These are phyloP conservation scores for Rhynchonema sp. DNA, from an alignment of 2,888 invertebrate genomes.

Conservation along the genomic window DNA sequence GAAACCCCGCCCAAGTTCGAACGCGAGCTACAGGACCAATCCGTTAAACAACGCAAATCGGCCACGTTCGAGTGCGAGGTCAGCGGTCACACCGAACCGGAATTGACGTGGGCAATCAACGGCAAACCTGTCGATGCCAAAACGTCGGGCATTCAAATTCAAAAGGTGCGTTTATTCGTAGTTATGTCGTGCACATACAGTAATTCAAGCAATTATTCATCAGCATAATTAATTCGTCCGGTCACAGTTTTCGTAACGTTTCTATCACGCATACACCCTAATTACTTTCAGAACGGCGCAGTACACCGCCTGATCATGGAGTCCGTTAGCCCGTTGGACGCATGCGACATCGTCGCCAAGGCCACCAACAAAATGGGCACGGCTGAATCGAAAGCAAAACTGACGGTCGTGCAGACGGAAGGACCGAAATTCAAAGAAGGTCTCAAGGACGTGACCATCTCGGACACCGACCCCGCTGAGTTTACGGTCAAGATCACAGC, in stretches of 20 bases:
- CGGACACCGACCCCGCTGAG: not conserved
- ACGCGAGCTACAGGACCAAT: constrained; percentile 11
- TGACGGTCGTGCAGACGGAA: constrained; percentile 16
- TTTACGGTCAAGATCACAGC: constrained; percentile 11
- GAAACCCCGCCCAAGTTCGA: constrained; percentile 23
- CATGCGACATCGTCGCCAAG: constrained; percentile 11
- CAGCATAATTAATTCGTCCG: not conserved
- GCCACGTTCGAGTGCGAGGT: constrained; percentile 38
- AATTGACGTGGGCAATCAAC: constrained; percentile 14
- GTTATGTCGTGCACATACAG: too few relatives aligned
- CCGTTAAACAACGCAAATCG: constrained; percentile 30
- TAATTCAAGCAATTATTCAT: not conserved
- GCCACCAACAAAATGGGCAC: constrained; percentile 31
- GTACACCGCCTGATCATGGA: not conserved
- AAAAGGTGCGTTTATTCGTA: too few relatives aligned
- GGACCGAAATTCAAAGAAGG: not conserved
- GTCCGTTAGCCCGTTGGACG: not conserved
- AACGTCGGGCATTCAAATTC: not conserved
- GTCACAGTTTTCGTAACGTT: not conserved
- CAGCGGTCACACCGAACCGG: constrained; percentile 21
- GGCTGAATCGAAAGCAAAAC: constrained; percentile 21
- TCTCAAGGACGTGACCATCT: not conserved
- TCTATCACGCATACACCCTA: not conserved
- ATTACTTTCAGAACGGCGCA: too few relatives aligned
- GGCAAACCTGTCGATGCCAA: not conserved